Evolutionary conservation across 2,797 vertebrate genomes (phyloP).

Genomic region (Saxicola maurus): DNA sequence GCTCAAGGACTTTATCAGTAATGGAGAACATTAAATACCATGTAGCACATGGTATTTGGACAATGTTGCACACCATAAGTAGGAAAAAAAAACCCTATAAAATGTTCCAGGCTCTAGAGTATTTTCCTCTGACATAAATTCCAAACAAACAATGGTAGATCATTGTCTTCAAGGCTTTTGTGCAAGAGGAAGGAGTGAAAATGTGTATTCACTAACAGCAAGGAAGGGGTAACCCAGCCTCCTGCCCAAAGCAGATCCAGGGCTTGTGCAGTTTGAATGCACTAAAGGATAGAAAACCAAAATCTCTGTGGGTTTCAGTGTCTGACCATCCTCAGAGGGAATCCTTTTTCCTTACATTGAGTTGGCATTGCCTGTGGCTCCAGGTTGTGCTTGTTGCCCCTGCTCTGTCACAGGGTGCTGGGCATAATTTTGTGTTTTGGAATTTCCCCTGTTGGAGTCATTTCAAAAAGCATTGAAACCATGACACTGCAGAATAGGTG

Average conservation of each 20-base stretch:
- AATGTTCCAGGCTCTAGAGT: neutral
- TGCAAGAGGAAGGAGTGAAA: neutral
- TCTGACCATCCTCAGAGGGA: neutral
- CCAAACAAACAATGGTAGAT: neutral
- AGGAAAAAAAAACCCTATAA: neutral
- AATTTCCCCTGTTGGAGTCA: neutral
- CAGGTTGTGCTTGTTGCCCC: neutral
- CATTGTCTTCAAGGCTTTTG: neutral
- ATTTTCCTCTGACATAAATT: neutral
- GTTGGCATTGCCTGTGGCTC: neutral
- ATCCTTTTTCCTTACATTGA: neutral
- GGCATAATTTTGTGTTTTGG: neutral
- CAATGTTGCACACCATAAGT: neutral
- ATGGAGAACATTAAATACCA: neutral
- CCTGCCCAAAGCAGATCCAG: neutral
- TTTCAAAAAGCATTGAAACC: neutral
- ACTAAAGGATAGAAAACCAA: neutral
- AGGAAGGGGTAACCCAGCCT: neutral
- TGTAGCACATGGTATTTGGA: neutral
- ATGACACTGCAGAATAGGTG: neutral
- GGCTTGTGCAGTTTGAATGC: neutral
- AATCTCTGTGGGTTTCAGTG: neutral
- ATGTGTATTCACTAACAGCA: rapidly evolving
- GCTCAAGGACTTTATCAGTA: neutral
- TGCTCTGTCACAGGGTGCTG: neutral